A percentile compares a stretch with the other conserved stretches of the same genome.
phyloP scores from a whole-genome alignment of 2,797 vertebrate genomes.

The Chiropotes sagulatus region DNA sequence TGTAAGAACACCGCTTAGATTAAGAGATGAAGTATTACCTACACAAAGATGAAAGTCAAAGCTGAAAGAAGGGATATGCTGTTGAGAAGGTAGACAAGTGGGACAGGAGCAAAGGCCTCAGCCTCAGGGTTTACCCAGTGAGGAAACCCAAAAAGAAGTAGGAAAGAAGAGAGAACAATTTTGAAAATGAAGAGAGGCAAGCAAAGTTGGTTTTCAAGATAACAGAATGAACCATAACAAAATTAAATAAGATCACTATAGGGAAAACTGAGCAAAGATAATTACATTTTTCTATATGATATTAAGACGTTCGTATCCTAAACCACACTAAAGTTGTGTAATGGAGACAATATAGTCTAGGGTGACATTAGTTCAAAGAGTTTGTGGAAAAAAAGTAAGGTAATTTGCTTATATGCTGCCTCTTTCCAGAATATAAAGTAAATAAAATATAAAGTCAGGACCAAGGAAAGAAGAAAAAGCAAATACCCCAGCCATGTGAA shows the following conservation, averaged over 20 bases:
- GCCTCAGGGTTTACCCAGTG: background rate
- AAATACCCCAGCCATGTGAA: background rate
- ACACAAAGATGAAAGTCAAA: background rate
- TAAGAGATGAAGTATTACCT: background rate
- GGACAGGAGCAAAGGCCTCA: background rate
- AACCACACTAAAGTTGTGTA: background rate
- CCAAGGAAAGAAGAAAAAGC: background rate
- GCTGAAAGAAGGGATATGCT: background rate
- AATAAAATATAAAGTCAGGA: slow-evolving; percentile 35
- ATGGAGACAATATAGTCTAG: background rate
- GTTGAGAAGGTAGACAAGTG: background rate
- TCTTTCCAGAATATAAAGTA: background rate
- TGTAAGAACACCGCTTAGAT: background rate
- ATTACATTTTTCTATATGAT: background rate
- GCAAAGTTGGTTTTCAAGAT: background rate
- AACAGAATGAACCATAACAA: background rate
- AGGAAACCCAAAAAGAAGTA: background rate
- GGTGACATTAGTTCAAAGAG: background rate
- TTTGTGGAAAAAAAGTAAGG: background rate
- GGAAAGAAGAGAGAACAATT: background rate
- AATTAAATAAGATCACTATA: background rate
- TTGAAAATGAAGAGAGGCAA: slow-evolving; percentile 9
- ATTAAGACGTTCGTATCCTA: background rate
- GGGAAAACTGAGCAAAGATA: slow-evolving; percentile 23
- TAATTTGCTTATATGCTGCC: background rate